Evolutionary conservation across 2,888 invertebrate genomes (phyloP), one percentile per base, ranked within the genome.

Genomic region (Pammene fasciana): DNA sequence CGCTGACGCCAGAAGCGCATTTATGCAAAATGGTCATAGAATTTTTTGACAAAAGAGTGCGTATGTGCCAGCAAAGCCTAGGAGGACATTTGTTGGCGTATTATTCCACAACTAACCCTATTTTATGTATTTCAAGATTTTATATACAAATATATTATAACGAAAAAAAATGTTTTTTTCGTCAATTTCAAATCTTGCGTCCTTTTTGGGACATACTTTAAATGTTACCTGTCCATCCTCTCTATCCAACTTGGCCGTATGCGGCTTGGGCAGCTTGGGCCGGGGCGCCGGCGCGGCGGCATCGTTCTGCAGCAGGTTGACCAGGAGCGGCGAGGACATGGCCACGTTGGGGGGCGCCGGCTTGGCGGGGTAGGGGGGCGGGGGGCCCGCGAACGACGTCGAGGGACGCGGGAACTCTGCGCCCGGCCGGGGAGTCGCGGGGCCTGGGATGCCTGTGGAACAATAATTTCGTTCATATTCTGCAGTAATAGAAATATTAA

Each of bases 281-380:
- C 87, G 73, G 9, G 88, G 87, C 73, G 87, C 86, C 43, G 86
- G 92, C 72, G 93, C 79, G 48, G 82, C 80, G 59, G 93, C 96
- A 81, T 97, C 97, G 82, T 97, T 98, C 91, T 98, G 98, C 78
- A 98, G 93, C 76, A 98, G 90, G 88, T 98, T 98, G 43, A 98
- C 98, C 75, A 98, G 93, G 75, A 98, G 91, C 26, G 98, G 98
- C 82, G 98, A 98, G 75, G 95, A 97, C 86, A 96, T 94, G 68
- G 96, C 96, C 75, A 96, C 96, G 73, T 94, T 93, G 62, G 88
- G 82, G 41, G 80, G 77, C 68, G 92, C 57, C 87, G 91, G 81
- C 68, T 82, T 83, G 71, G 76, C 82, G 54, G 74, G 55, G 74
- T 76, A 70, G 65, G 79, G 71, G 70, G 76, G 72, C 65, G 76